A percentile compares a stretch with the other conserved stretches of the same genome.
Evolutionary conservation across 2,888 invertebrate species (phyloP).

Genomic region (Belgica antarctica): DNA sequence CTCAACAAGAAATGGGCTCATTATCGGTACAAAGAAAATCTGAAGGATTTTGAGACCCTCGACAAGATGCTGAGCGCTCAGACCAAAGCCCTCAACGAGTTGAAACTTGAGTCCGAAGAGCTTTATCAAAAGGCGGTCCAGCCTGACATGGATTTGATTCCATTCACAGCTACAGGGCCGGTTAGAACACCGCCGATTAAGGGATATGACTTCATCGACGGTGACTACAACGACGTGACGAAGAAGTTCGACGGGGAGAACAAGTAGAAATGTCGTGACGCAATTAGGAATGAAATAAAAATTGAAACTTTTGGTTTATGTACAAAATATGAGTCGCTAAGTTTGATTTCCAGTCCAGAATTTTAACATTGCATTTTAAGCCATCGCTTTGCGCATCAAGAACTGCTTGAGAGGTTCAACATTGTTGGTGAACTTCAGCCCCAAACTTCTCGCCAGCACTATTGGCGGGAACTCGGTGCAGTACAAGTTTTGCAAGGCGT

Average conservation of each 20-base stretch:
- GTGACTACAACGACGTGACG: slow-evolving; percentile 80
- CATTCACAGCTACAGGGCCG: slow-evolving; percentile 70
- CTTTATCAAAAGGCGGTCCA: slow-evolving; percentile 84
- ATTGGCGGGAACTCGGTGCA: slow-evolving; percentile 69
- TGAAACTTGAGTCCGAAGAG: slow-evolving; percentile 78
- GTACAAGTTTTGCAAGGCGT: slow-evolving; percentile 83
- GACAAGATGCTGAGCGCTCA: slow-evolving; percentile 69
- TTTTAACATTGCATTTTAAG: too few relatives aligned
- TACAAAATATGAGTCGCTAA: too few relatives aligned
- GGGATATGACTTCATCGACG: slow-evolving; percentile 80
- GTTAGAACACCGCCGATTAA: slow-evolving; percentile 79
- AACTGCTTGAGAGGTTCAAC: slow-evolving; percentile 65
- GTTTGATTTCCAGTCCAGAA: too few relatives aligned
- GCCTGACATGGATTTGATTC: slow-evolving; percentile 70
- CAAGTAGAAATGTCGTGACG: background rate
- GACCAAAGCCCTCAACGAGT: slow-evolving; percentile 73
- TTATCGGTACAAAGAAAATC: slow-evolving; percentile 65
- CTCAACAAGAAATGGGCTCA: slow-evolving; percentile 74
- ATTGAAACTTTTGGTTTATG: too few relatives aligned
- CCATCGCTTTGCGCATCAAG: slow-evolving; percentile 31
- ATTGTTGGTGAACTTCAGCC: slow-evolving; percentile 77
- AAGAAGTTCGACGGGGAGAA: slow-evolving; percentile 51
- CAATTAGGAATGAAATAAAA: background rate
- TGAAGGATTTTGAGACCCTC: slow-evolving; percentile 66
- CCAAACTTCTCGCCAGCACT: slow-evolving; percentile 77